A percentile compares a stretch with the other conserved stretches of the same genome.
Conservation (phyloP, 2,888 invertebrate genomes). For the Thera britannica region DNA sequence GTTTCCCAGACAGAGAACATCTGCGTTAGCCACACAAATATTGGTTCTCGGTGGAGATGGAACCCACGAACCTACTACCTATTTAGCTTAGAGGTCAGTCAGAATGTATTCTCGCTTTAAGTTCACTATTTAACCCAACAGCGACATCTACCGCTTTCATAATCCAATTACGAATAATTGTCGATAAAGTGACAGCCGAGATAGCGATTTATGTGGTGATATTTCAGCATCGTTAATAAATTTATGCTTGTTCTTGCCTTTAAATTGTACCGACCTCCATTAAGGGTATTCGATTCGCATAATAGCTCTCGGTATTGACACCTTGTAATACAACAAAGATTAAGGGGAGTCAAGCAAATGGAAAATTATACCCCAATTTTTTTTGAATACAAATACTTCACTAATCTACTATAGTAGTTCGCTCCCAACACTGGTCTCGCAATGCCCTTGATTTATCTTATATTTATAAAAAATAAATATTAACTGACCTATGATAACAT, state of each 20-base stretch:
- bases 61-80: too few relatives aligned
- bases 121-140: constrained; percentile 49
- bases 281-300: constrained; percentile 74
- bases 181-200: constrained; percentile 82
- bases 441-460: too few relatives aligned
- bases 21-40: too few relatives aligned
- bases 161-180: constrained; percentile 85
- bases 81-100: not conserved
- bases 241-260: constrained; percentile 83
- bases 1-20: too few relatives aligned
- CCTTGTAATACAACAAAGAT: constrained; percentile 67
- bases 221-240: constrained; percentile 84
- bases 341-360: constrained; percentile 34
- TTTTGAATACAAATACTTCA: too few relatives aligned
- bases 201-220: constrained; percentile 83
- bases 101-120: constrained; percentile 37
- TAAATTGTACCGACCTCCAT: constrained; percentile 78
- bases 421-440: too few relatives aligned
- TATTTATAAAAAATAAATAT: too few relatives aligned
- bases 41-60: too few relatives aligned
- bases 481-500: too few relatives aligned
- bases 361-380: too few relatives aligned
- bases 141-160: constrained; percentile 76
- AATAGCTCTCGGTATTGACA: constrained; percentile 66
- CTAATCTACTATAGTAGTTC: too few relatives aligned